Percentiles rank a stretch among this genome's conserved stretches.
Conservation (phyloP, 2,113 vertebrate species). For the Ciconia boyciana region DNA sequence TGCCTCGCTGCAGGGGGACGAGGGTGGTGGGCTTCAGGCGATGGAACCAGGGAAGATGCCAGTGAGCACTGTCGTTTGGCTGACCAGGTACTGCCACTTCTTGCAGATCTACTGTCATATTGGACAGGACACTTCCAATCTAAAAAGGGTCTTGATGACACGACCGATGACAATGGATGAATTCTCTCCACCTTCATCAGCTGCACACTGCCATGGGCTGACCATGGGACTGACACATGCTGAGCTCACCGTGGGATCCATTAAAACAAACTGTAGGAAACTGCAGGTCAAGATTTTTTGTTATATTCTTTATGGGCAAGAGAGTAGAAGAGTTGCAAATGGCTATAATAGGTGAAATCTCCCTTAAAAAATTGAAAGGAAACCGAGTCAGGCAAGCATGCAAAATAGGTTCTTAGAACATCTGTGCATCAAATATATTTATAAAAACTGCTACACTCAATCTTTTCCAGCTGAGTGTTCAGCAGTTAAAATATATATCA, state of each 20-base stretch:
- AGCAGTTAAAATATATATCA: background rate
- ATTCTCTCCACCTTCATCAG: background rate
- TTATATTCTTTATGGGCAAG: background rate
- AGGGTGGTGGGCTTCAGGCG: background rate
- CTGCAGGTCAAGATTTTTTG: background rate
- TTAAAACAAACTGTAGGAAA: background rate
- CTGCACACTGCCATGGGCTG: background rate
- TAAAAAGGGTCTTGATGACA: background rate
- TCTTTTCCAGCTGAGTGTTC: slow-evolving; percentile 27
- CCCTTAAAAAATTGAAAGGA: background rate
- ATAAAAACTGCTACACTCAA: slow-evolving; percentile 3
- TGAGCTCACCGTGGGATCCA: background rate
- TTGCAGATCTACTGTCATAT: background rate
- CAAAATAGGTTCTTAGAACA: slow-evolving; percentile 23
- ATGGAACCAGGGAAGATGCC: background rate
- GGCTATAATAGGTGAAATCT: background rate
- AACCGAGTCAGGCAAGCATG: background rate
- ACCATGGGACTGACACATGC: background rate
- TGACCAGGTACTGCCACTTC: background rate
- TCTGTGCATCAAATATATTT: slow-evolving; percentile 20
- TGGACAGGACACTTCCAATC: background rate
- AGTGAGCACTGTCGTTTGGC: rapidly evolving
- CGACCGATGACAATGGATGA: rapidly evolving
- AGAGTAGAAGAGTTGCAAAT: background rate
- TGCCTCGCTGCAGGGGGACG: rapidly evolving